A percentile compares a stretch with the other conserved stretches of the same genome.
phyloP scores from a whole-genome alignment of 1,140 invertebrate genomes.

The Tetragonula clypearis region DNA sequence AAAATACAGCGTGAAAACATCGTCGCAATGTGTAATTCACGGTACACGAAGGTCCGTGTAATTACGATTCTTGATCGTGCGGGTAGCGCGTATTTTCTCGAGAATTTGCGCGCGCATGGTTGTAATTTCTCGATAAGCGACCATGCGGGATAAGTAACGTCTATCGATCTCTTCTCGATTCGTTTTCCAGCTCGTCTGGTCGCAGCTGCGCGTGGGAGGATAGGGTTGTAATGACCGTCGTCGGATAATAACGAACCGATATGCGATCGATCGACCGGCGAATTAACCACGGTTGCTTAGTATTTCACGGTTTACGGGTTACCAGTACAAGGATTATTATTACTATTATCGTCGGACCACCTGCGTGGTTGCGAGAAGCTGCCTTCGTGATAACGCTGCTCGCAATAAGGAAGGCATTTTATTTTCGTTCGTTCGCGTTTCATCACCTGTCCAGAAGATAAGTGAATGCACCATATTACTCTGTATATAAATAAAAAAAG shows the following conservation, averaged over 20 bases:
- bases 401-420: conserved; percentile 40
- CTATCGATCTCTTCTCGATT: conserved; percentile 18
- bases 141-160: conserved; percentile 26
- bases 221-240: conserved; percentile 20
- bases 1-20: not conserved
- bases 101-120: not conserved
- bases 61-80: not conserved
- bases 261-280: conserved; percentile 47
- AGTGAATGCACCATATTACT: not conserved
- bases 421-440: conserved; percentile 17
- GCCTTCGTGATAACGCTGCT: conserved; percentile 1
- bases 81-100: not conserved
- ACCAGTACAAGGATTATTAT: conserved; percentile 47
- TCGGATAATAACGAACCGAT: conserved; percentile 44
- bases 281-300: conserved; percentile 52
- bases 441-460: not conserved
- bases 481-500: not conserved
- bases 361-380: conserved; percentile 30
- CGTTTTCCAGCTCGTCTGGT: conserved; percentile 11
- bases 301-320: conserved; percentile 58
- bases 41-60: not conserved
- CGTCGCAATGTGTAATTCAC: not conserved
- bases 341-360: conserved; percentile 53
- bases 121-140: conserved; percentile 16
- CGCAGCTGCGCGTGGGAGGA: conserved; percentile 24